Evolutionary conservation across 2,113 vertebrate species (phyloP).

Genomic region (Garra rufa): DNA sequence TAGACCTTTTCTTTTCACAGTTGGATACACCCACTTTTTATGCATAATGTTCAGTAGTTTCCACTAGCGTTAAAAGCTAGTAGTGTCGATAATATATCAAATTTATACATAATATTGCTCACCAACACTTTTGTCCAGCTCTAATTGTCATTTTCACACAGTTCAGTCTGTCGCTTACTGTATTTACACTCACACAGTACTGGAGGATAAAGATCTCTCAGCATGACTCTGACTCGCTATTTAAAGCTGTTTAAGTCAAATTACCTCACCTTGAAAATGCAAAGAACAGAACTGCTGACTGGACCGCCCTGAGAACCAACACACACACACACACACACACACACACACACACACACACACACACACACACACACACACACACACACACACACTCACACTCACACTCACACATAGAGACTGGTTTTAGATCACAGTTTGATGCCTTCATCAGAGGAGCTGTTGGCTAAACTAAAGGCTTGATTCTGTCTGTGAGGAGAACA

Average conservation of each 20-base stretch:
- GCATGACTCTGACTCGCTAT: neutral
- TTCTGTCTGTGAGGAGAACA: slow-evolving; percentile 28
- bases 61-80: neutral
- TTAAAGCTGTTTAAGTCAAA: slow-evolving; percentile 31
- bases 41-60: neutral
- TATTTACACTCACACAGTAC: neutral
- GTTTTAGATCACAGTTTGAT: slow-evolving; percentile 36
- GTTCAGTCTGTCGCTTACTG: neutral
- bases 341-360: neutral
- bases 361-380: neutral
- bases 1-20: no score
- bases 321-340: neutral
- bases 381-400: neutral
- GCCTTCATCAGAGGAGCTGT: slow-evolving; percentile 22
- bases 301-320: slow-evolving; percentile 13
- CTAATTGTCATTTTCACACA: neutral
- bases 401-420: neutral
- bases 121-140: neutral
- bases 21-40: neutral
- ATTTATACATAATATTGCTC: neutral
- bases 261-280: slow-evolving; percentile 34
- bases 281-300: slow-evolving; percentile 23
- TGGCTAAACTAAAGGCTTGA: slow-evolving; percentile 8
- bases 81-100: neutral
- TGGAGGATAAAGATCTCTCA: slow-evolving; percentile 9